Evolutionary conservation across 1,140 invertebrate genomes (phyloP).

Genomic region (Drosophila ironensis): DNA sequence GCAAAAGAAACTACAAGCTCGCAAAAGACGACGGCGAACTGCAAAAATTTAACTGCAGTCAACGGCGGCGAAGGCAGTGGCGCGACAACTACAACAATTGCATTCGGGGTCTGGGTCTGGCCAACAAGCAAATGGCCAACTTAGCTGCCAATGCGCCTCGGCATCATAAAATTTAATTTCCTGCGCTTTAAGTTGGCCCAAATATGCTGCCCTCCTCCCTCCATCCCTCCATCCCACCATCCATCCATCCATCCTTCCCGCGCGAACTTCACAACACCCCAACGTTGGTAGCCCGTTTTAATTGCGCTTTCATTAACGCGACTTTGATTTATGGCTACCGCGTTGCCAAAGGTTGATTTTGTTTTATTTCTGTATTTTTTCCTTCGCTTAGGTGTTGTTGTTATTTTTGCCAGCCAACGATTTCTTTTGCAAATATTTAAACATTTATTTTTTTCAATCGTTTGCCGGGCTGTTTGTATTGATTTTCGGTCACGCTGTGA

Average conservation of each 20-base stretch:
- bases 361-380: constrained; percentile 22
- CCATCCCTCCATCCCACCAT: not conserved
- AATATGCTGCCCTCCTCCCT: constrained; percentile 46
- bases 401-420: constrained; percentile 48
- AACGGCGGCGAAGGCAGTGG: constrained; percentile 19
- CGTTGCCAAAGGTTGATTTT: constrained; percentile 72
- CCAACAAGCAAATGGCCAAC: constrained; percentile 66
- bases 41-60: constrained; percentile 72
- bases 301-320: constrained; percentile 80
- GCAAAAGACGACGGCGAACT: constrained; percentile 22
- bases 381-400: too few species aligned
- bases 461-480: constrained; percentile 70
- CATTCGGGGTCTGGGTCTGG: constrained; percentile 51
- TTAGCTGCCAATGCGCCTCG: constrained; percentile 59
- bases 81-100: constrained; percentile 43
- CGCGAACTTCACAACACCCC: not conserved
- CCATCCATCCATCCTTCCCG: not conserved
- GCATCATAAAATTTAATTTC: constrained; percentile 80
- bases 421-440: constrained; percentile 81
- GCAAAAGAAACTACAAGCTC: constrained; percentile 66
- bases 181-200: constrained; percentile 77
- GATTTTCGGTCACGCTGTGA: constrained; percentile 54
- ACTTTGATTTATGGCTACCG: constrained; percentile 80
- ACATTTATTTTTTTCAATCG: constrained; percentile 44
- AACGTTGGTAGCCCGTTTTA: constrained; percentile 60